Evolutionary conservation across 37 sponge, comb jelly and placozoan genomes (phyloP), one percentile per base, ranked within the genome.

Genomic region (Dysidea cf. avara): DNA sequence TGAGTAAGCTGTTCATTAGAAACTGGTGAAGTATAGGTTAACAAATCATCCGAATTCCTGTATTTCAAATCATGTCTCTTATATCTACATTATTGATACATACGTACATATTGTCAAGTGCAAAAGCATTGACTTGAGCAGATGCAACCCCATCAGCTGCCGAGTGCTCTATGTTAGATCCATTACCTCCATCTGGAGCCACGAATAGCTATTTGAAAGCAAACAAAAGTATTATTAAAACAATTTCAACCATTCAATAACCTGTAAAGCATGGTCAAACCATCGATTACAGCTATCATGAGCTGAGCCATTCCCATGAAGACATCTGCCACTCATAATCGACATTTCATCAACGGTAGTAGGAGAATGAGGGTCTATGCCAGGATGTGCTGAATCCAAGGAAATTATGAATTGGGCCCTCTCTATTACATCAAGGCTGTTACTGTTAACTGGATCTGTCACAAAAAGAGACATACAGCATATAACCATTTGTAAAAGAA

Each of bases 211-310:
- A 59, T 21, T 26, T 9, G 22, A 58, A 7, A 22, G 48, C 20
- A 0, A 17, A 26, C 29, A 34, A 37, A n/a, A n/a, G n/a, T n/a
- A n/a, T n/a, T n/a, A n/a, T n/a, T n/a, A n/a, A n/a, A n/a, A n/a
- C n/a, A n/a, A 72, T n/a, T n/a, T n/a, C n/a, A n/a, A n/a, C n/a
- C n/a, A n/a, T n/a, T n/a, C n/a, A n/a, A 75, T 34, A 26, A 91
- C 89, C 83, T 95, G 92, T 12, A 84, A 49, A 1, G 86, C 37
- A 32, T 57, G 56, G 43, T 96, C 96, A 79, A 82, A 96, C 96
- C 96, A 96, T 68, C 96, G 73, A 75, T 96, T 96, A 37, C 75
- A 54, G 20, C 77, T 82, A 66, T 96, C 82, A 22, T 54, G 47
- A 2, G 55, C 6, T 31, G 57, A 54, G 3, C 96, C 96, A 40